Conservation (phyloP, 2,797 vertebrate species). For the Chaetodon trifasciatus region DNA sequence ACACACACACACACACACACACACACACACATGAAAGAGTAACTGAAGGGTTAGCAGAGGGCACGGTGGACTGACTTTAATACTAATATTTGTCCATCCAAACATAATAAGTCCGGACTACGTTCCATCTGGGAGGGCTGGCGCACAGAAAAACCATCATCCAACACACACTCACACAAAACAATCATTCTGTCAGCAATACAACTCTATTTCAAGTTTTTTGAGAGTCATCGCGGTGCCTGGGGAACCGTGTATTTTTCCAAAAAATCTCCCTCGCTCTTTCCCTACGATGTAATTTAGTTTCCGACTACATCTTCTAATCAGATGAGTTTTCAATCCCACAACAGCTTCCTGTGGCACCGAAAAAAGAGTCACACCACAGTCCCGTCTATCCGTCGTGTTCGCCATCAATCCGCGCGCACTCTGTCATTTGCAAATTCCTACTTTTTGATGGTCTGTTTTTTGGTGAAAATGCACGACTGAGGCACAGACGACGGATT, state of each 20-base stretch:
- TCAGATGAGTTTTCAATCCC: slow-evolving; percentile 67
- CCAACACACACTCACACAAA: background rate
- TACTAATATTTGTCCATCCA: slow-evolving; percentile 56
- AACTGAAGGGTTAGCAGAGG: slow-evolving; percentile 43
- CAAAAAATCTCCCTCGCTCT: slow-evolving; percentile 36
- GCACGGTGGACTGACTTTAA: slow-evolving; percentile 37
- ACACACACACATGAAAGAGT: slow-evolving; percentile 15
- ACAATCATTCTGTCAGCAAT: slow-evolving; percentile 61
- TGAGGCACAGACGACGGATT: slow-evolving; percentile 34
- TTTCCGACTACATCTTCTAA: slow-evolving; percentile 74
- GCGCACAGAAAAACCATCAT: slow-evolving; percentile 22
- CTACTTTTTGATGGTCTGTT: slow-evolving; percentile 67
- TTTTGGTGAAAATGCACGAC: slow-evolving; percentile 48
- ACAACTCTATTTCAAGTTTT: slow-evolving; percentile 63
- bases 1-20: background rate
- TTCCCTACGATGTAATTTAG: slow-evolving; percentile 70
- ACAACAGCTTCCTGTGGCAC: slow-evolving; percentile 75
- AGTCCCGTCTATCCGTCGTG: slow-evolving; percentile 42
- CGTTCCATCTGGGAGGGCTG: slow-evolving; percentile 45
- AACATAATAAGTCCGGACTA: slow-evolving; percentile 56
- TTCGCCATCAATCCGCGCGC: slow-evolving; percentile 53
- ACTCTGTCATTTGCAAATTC: slow-evolving; percentile 83
- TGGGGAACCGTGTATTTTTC: slow-evolving; percentile 43
- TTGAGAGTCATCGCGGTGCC: slow-evolving; percentile 37
- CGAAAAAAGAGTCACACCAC: slow-evolving; percentile 54